These are phyloP conservation scores for Tangachromis dhanisi DNA, from an alignment of 2,113 vertebrate genomes.

Conservation along the genomic window DNA sequence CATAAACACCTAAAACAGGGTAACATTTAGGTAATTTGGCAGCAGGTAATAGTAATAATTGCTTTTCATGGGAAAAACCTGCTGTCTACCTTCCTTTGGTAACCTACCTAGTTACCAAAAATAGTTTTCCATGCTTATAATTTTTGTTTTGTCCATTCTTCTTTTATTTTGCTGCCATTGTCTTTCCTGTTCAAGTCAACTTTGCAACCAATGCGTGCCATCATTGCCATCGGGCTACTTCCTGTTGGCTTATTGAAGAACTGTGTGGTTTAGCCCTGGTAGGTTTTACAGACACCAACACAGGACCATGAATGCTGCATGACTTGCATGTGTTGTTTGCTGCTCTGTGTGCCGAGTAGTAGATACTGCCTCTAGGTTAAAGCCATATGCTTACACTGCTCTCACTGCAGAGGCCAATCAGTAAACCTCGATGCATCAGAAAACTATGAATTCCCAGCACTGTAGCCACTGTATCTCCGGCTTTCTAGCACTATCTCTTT, in stretches of 20 bases:
- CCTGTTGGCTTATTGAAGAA: neutral
- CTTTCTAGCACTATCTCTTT: neutral
- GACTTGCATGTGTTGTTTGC: neutral
- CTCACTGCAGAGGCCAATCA: neutral
- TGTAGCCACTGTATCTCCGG: neutral
- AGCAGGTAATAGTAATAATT: neutral
- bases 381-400: neutral
- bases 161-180: neutral
- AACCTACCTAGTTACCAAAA: neutral
- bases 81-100: neutral
- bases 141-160: rapidly evolving
- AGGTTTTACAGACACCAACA: neutral
- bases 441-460: neutral
- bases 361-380: neutral
- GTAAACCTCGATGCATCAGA: neutral
- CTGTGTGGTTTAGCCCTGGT: neutral
- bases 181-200: neutral
- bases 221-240: neutral
- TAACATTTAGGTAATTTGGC: rapidly evolving
- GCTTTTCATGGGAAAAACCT: neutral
- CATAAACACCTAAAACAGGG: rapidly evolving
- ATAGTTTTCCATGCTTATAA: neutral
- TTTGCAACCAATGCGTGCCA: neutral
- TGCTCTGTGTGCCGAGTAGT: neutral
- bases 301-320: neutral